A percentile compares a stretch with the other conserved stretches of the same genome.
Conservation (phyloP, 1,140 invertebrate species). For the Hydropsyche tenuis region DNA sequence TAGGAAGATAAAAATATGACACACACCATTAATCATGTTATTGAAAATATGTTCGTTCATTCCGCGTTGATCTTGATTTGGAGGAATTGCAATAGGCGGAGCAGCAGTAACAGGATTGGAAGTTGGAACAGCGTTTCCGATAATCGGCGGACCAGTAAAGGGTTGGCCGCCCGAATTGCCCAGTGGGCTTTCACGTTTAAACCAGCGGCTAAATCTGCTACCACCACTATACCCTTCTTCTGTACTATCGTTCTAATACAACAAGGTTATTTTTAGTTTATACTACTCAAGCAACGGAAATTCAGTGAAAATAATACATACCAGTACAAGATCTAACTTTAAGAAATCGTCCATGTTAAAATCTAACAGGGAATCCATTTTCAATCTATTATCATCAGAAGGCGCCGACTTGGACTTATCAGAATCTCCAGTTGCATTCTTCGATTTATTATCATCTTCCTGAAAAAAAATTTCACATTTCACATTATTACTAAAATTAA, state of each 20-base stretch:
- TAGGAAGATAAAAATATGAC: neutral
- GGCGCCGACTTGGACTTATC: neutral
- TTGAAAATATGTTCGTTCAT: constrained; percentile 56
- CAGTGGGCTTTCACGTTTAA: constrained; percentile 66
- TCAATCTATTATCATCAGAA: constrained; percentile 13
- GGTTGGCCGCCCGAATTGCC: constrained; percentile 40
- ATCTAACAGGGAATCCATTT: constrained; percentile 52
- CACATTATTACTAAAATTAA: too few species aligned
- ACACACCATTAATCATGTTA: constrained; percentile 64
- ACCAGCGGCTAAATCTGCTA: constrained; percentile 72
- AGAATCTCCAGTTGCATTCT: neutral
- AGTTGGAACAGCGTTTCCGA: neutral
- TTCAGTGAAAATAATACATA: constrained; percentile 56
- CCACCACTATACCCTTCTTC: constrained; percentile 61
- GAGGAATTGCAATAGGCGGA: constrained; percentile 47
- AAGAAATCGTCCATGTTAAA: constrained; percentile 80
- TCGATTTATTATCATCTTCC: constrained; percentile 29
- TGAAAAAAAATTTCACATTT: neutral
- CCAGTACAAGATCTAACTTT: constrained; percentile 71
- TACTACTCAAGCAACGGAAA: neutral
- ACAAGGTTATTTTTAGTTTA: constrained; percentile 39
- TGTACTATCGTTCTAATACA: constrained; percentile 65
- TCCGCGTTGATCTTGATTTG: constrained; percentile 16
- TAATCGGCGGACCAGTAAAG: neutral
- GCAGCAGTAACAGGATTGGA: constrained; percentile 49